Evolutionary conservation across 2,888 invertebrate genomes (phyloP).

Genomic region (Hemaris fuciformis): DNA sequence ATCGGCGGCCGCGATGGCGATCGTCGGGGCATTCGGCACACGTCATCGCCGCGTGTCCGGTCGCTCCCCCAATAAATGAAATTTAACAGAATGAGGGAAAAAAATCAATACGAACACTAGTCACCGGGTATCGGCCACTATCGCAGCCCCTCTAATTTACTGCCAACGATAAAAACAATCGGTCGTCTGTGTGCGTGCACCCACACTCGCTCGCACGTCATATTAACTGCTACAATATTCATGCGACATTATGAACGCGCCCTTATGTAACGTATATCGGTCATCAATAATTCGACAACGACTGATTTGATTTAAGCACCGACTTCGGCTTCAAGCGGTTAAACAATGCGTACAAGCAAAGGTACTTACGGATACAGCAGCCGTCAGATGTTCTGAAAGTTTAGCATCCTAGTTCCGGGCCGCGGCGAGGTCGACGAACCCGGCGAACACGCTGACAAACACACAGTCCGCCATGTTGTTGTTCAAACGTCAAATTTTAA

Average conservation of each 20-base stretch:
- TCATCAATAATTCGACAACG: constrained; percentile 57
- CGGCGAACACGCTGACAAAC: constrained; percentile 61
- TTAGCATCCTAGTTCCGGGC: constrained; percentile 66
- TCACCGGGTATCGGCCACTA: constrained; percentile 68
- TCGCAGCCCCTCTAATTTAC: constrained; percentile 75
- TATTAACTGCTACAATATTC: constrained; percentile 62
- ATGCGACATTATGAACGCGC: constrained; percentile 59
- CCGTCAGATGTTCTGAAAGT: constrained; percentile 76
- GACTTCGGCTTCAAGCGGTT: background rate
- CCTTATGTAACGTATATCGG: constrained; percentile 54
- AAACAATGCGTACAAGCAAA: background rate
- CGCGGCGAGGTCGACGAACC: constrained; percentile 62
- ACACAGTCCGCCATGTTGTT: constrained; percentile 74
- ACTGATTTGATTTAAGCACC: constrained; percentile 32
- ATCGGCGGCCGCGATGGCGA: constrained; percentile 15
- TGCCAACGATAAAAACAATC: constrained; percentile 75
- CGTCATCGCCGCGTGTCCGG: constrained; percentile 58
- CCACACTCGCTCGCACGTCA: constrained; percentile 36
- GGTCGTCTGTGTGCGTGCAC: constrained; percentile 48
- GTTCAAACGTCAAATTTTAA: constrained; percentile 50
- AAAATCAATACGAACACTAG: constrained; percentile 77
- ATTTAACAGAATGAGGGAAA: constrained; percentile 82
- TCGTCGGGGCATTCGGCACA: constrained; percentile 31
- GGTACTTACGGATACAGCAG: constrained; percentile 74
- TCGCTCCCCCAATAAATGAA: constrained; percentile 80